phyloP scores from a whole-genome alignment of 1,140 invertebrate genomes.

The Drosophila setifemur region DNA sequence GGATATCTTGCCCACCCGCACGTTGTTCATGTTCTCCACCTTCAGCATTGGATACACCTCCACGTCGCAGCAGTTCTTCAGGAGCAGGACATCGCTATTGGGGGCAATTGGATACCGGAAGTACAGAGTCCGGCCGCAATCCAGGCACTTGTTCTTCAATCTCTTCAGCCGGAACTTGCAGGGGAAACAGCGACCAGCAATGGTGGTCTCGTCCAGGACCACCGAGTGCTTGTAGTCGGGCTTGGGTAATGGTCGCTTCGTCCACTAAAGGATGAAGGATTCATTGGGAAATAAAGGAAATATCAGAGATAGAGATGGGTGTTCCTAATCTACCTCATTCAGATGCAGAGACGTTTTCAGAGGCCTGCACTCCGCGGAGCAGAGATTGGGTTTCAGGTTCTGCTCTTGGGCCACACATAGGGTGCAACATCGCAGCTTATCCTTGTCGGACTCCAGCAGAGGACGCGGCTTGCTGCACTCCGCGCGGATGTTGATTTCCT shows the following conservation, averaged over 20 bases:
- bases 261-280: slow-evolving; percentile 13
- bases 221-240: slow-evolving; percentile 43
- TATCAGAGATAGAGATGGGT: not conserved
- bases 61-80: slow-evolving; percentile 50
- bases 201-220: slow-evolving; percentile 31
- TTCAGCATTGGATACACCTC: slow-evolving; percentile 43
- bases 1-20: slow-evolving; percentile 38
- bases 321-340: slow-evolving; percentile 27
- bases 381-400: slow-evolving; percentile 31
- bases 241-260: slow-evolving; percentile 46
- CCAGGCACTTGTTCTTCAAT: slow-evolving; percentile 24
- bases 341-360: slow-evolving; percentile 36
- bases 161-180: slow-evolving; percentile 48
- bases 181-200: slow-evolving; percentile 53
- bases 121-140: slow-evolving; percentile 31
- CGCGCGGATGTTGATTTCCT: slow-evolving; percentile 15
- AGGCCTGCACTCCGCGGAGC: slow-evolving; percentile 40
- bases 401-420: slow-evolving; percentile 39
- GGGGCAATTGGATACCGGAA: slow-evolving; percentile 39
- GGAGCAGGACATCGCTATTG: slow-evolving; percentile 41
- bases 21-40: slow-evolving; percentile 56
- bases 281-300: no score
- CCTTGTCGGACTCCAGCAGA: not conserved
- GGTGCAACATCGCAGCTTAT: slow-evolving; percentile 5
- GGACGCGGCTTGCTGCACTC: slow-evolving; percentile 21